Base-by-base conservation (phyloP, 2,888 invertebrate genomes). In the Archips crataeganus region DNA sequence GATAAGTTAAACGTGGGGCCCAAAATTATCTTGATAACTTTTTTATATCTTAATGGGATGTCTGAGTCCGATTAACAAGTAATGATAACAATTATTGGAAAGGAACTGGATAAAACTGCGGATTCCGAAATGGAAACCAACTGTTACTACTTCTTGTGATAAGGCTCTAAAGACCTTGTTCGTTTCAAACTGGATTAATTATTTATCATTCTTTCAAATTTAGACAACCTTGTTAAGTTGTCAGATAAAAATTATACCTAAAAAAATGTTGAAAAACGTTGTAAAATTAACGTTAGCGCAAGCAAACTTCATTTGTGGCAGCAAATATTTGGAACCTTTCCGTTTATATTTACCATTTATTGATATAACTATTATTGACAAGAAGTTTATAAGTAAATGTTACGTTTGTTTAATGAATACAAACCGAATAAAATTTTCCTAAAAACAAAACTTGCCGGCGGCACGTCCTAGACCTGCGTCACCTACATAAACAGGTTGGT, bases 1-100 rank as follows among this genome's bases (percentile, higher is more conserved):
- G 63, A 69, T 69, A 57, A 59, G 9, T 59, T 36, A 64, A 64
- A 73, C 73, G 59, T 64, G 63, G 39, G 62, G 68, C 51, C 42
- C 54, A 32, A 51, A 3, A 51, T 15, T 54, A 64, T 73, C 34
- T 49, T 69, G 13, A 69, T 73, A 68, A 69, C 54, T 59, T 69
- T 47, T 51, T 32, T 23, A 32, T 59, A 69, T 68, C 68, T 72
- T 72, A 57, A 62, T 47, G 15, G 42, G 57, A 68, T 68, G 57
- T 51, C 61, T 71, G 59, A 51, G 60, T n/a, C n/a, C 36, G 60
- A 60, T 60, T 60, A 60, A 57, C 10, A 32, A 3, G 57, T 32
- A 32, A 57, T 32, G 57, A 57, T 57, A 57, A 57, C 11, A 57
- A 32, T 11, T 32, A 32, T 57, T 57, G 57, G 32, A 32, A 57